Percentiles rank a stretch among this genome's conserved stretches.
These are phyloP conservation scores for Hartigia nigra DNA, from an alignment of 2,888 invertebrate genomes.

Conservation along the genomic window DNA sequence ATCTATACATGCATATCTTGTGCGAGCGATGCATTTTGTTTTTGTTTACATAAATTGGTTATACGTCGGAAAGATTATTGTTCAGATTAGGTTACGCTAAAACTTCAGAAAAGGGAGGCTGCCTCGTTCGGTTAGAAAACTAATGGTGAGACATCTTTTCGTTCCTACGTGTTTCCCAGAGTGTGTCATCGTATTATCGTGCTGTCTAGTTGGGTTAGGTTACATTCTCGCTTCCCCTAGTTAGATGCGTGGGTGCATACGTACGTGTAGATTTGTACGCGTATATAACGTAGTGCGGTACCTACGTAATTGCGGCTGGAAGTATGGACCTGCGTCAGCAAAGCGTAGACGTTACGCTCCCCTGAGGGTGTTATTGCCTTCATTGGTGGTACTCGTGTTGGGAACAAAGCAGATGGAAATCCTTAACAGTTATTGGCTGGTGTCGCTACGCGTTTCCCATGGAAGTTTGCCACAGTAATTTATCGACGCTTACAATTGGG, in stretches of 20 bases:
- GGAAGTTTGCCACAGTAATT: conserved; percentile 27
- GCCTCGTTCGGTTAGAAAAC: background rate
- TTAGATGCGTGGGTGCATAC: background rate
- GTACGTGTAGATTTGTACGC: conserved; percentile 5
- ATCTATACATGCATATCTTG: background rate
- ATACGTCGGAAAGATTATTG: background rate
- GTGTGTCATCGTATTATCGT: background rate
- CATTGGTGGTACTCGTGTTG: conserved; percentile 44
- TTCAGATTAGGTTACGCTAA: background rate
- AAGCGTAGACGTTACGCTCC: conserved; percentile 28
- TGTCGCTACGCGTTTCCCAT: conserved; percentile 20
- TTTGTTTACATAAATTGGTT: background rate
- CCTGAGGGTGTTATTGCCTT: conserved; percentile 49
- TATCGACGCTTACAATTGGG: conserved; percentile 35
- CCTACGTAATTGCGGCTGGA: conserved; percentile 46
- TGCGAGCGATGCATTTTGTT: background rate
- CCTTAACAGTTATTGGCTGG: conserved; percentile 57
- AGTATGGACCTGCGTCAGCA: conserved; percentile 35
- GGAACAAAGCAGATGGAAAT: conserved; percentile 59
- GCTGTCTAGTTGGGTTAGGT: background rate
- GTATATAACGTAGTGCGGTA: conserved; percentile 24
- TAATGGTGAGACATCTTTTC: background rate
- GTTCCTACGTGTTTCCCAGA: background rate
- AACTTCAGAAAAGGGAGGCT: background rate
- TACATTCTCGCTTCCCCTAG: background rate